Base-by-base conservation (phyloP, 2,888 invertebrate species). In the Chaetogeoica ovagalla region DNA sequence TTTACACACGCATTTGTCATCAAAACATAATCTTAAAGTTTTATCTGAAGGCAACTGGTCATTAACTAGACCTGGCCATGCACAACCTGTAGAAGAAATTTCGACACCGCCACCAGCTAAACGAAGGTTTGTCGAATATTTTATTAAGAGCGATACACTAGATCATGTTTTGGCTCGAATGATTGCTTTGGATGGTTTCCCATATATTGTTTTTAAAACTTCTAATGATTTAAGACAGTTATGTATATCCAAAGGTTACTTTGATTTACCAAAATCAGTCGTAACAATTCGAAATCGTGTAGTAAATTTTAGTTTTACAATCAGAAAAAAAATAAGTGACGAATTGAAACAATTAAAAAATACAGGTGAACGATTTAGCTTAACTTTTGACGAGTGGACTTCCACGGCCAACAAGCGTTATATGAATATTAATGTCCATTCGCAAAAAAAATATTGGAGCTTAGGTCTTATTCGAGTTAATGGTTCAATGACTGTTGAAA, bases 401-500 rank as follows among this genome's bases (percentile, higher is more conserved):
- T 63, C 62, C 30, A 37, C 30, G 62, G 6, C 62, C 15, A 65
- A 65, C n/a, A 39, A 65, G 3, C 65, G 39, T n/a, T 65, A 30
- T 39, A 65, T 65, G 37, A 65, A 65, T 65, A 19, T 65, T 65
- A 65, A 65, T n/a, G 65, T 65, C 65, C 39, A 39, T 65, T 39
- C 39, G 39, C 66, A 48, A 66, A 66, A 9, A 66, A 48, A 66
- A 66, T 83, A 79, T 77, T 83, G 83, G 83, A 83, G 82, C 71
- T 82, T 84, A 59, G 83, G 83, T 21, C 76, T 84, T 69, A 73
- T 73, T 60, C 73, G 84, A n/a, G 63, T 84, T n/a, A 82, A 71
- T 79, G 84, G 84, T 81, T 83, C 83, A 81, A 83, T 84, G 83
- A 83, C 83, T 43, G 82, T 84, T 43, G 83, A 84, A 76, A 82